phyloP scores from a whole-genome alignment of 2,113 vertebrate genomes.

The Rousettus leschenaultii region DNA sequence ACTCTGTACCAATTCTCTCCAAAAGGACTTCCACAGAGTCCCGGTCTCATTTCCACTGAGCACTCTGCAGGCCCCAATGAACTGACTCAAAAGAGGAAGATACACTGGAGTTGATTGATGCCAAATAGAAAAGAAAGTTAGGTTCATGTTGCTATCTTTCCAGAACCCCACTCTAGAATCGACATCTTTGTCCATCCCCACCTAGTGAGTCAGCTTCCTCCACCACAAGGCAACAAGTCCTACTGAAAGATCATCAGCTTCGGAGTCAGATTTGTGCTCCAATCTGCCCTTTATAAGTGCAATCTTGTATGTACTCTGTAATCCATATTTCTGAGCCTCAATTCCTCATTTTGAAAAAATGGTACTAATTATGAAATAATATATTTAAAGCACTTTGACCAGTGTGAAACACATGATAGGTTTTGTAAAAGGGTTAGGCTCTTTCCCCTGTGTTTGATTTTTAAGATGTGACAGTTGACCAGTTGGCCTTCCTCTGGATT shows the following conservation, averaged over 20 bases:
- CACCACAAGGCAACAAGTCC: background rate
- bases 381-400: background rate
- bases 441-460: constrained; percentile 17
- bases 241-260: background rate
- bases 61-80: background rate
- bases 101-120: background rate
- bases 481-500: background rate
- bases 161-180: background rate
- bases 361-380: background rate
- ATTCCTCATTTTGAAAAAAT: background rate
- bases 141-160: background rate
- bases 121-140: background rate
- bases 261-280: background rate
- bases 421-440: background rate
- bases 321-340: background rate
- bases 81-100: background rate
- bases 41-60: background rate
- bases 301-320: background rate
- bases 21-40: background rate
- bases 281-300: background rate
- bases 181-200: background rate
- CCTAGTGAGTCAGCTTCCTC: background rate
- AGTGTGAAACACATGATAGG: background rate
- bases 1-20: background rate
- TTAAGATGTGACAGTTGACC: background rate